A percentile compares a stretch with the other conserved stretches of the same genome.
These are phyloP conservation scores for Phasianus colchicus DNA, from an alignment of 2,113 vertebrate genomes.

Conservation along the genomic window DNA sequence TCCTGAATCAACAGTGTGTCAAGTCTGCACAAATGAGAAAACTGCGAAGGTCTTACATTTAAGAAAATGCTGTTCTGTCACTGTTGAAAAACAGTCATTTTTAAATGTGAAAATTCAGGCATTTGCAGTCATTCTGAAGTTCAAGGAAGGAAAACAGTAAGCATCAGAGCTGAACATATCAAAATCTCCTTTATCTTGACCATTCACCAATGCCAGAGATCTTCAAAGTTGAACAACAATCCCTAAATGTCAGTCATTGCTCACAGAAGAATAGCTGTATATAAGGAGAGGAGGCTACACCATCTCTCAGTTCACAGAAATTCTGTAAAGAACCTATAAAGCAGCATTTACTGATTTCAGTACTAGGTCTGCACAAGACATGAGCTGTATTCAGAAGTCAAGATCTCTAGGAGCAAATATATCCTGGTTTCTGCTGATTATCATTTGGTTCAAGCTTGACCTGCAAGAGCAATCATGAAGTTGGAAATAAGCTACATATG, in stretches of 20 bases:
- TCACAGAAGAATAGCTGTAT: neutral
- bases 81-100: neutral
- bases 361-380: neutral
- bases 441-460: neutral
- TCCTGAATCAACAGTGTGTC: neutral
- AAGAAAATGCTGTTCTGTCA: conserved; percentile 8
- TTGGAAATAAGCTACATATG: neutral
- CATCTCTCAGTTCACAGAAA: neutral
- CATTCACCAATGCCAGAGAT: conserved; percentile 1
- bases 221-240: conserved; percentile 1
- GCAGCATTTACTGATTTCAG: neutral
- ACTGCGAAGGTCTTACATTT: neutral
- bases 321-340: neutral
- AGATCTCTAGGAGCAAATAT: neutral
- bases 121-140: conserved; percentile 3
- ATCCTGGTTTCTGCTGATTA: neutral
- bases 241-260: neutral
- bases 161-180: conserved; percentile 16
- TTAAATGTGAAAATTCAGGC: neutral
- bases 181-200: neutral
- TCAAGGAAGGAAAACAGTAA: neutral
- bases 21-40: neutral
- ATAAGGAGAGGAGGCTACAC: neutral
- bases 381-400: neutral
- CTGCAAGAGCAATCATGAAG: neutral